These are phyloP conservation scores for Pelodiscus sinensis DNA, from an alignment of 2,113 vertebrate species.

Conservation along the genomic window DNA sequence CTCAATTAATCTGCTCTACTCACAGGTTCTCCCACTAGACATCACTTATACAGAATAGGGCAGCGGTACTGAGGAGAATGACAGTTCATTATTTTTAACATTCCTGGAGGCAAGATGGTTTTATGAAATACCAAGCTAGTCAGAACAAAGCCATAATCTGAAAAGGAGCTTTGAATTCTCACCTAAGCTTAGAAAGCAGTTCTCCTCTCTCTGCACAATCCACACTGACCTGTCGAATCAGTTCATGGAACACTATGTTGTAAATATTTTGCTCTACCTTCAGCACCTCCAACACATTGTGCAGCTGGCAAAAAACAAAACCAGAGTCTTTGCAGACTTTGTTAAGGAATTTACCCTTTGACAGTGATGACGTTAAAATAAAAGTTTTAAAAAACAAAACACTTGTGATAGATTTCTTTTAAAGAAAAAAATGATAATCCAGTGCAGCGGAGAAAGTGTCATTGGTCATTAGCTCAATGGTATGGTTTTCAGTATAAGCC, in stretches of 20 bases:
- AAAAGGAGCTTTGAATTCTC: background rate
- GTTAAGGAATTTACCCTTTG: background rate
- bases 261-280: conserved; percentile 90
- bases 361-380: background rate
- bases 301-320: conserved; percentile 78
- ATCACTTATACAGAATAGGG: background rate
- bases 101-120: background rate
- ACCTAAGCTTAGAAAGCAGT: conserved; percentile 91
- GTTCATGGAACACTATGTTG: conserved; percentile 89
- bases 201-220: conserved; percentile 89
- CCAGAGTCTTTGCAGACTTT: background rate
- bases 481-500: background rate
- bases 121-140: conserved; percentile 25
- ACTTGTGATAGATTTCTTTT: background rate
- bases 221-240: conserved; percentile 91
- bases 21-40: background rate
- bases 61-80: background rate
- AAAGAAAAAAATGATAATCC: background rate
- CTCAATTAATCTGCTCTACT: accelerated
- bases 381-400: background rate
- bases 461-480: background rate
- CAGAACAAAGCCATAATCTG: background rate
- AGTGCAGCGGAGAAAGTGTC: background rate
- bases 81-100: background rate
- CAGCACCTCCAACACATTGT: conserved; percentile 83